phyloP scores from a whole-genome alignment of 23 tunicate species.

The Oikopleura dioica region DNA sequence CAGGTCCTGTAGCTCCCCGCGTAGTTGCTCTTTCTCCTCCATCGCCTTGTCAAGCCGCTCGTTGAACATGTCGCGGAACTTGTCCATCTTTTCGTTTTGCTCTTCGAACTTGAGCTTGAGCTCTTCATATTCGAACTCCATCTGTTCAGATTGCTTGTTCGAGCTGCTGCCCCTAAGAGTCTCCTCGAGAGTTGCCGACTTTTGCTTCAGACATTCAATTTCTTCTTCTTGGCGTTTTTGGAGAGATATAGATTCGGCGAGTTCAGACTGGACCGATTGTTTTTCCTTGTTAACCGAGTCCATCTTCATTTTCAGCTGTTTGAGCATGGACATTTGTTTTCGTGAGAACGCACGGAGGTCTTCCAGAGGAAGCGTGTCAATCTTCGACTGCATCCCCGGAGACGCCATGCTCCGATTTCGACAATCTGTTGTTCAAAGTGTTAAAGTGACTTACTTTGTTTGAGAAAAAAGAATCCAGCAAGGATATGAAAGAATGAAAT shows the following conservation, averaged over 20 bases:
- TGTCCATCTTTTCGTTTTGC: neutral
- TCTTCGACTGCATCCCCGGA: neutral
- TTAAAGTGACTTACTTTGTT: no score
- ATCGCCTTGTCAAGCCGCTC: neutral
- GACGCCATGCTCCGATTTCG: neutral
- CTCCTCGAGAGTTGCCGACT: slow-evolving; percentile 8
- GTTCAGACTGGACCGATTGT: neutral
- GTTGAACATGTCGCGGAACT: neutral
- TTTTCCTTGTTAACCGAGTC: neutral
- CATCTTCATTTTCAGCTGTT: neutral
- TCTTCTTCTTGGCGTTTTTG: neutral
- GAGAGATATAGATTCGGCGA: neutral
- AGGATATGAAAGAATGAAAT: neutral
- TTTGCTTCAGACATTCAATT: neutral
- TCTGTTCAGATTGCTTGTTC: neutral
- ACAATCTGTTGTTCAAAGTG: no score
- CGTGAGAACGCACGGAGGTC: neutral
- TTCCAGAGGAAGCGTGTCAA: neutral
- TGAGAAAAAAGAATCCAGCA: neutral
- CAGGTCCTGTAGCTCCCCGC: neutral
- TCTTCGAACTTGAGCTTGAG: neutral
- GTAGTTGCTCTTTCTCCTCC: neutral
- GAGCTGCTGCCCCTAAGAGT: no score
- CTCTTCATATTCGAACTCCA: neutral
- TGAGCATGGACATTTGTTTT: slow-evolving; percentile 8